Base-by-base conservation (phyloP, 1,140 invertebrate genomes). In the Cardiocondyla obscurior region DNA sequence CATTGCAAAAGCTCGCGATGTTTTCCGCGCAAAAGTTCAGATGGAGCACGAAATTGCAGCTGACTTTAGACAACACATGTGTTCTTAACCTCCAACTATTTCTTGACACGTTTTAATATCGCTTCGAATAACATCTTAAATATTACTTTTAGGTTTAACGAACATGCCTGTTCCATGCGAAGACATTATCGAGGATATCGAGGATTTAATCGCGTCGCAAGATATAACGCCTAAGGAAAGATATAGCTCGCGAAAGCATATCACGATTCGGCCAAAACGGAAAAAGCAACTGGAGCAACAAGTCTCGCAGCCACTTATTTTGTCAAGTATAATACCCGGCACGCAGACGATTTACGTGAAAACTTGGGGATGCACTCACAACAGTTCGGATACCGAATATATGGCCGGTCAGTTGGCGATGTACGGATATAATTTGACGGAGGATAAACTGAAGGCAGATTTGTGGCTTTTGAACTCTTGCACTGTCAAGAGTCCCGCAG, bases 351-450 rank as follows among this genome's bases (percentile, higher is more conserved):
- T 99, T 60, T 99, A 97, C 93, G 95, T 99, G 0, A 99, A 99
- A 94, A 99, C 99, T 62, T 99, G 99, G 99, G 99, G 99, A 14
- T 99, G 99, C 93, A 97, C 98, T 4, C 99, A 99, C 92, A 99
- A 99, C 92, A 99, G 96, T 91, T 99, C 98, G 0, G 99, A 99
- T 91, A 97, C 97, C 12, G 98, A 99, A 95, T 99, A 99, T 90
- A 99, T 99, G 99, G 98, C 98, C 46, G 99, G 99, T 0, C 96
- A 99, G 83, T 93, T 99, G 57, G 96, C 97, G 22, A 95, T 96
- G 0, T 98, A 97, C 92, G 99, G 98, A 0, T 99, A 99, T 92
- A 96, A 95, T 81, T 95, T 99, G 19, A 98, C 97, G 89, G 96
- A 98, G 72, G 95, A 98, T 69, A 97, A 98, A 94, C 93, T 95